A percentile compares a stretch with the other conserved stretches of the same genome.
phyloP scores from a whole-genome alignment of 2,113 vertebrate species.

The Onychorhynchus coronatus region DNA sequence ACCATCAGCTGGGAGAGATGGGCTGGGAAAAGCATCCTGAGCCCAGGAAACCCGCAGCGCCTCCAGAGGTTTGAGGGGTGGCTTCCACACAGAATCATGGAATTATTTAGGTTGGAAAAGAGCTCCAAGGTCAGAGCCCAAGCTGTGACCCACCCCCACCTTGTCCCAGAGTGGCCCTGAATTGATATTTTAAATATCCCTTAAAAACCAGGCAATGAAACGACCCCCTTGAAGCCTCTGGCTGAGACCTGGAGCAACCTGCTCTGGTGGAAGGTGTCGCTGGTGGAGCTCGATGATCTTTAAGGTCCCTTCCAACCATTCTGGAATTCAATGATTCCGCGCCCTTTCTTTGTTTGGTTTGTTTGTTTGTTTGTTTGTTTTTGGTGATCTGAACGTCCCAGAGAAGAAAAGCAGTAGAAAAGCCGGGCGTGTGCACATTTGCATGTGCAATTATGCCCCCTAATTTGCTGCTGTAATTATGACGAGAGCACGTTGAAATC shows the following conservation, averaged over 20 bases:
- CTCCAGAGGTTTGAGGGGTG: not conserved
- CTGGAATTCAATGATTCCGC: fast-evolving
- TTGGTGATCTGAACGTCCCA: not conserved
- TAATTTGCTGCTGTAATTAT: not conserved
- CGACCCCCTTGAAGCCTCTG: not conserved
- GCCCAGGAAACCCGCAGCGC: not conserved
- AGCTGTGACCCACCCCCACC: not conserved
- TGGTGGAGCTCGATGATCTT: not conserved
- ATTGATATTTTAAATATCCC: not conserved
- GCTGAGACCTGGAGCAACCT: not conserved
- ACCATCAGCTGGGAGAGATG: not conserved
- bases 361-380: too few species aligned
- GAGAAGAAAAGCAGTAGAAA: not conserved
- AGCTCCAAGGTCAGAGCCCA: not conserved
- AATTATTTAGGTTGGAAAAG: not conserved
- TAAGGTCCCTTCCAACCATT: not conserved
- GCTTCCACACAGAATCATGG: not conserved
- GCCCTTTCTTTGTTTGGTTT: fast-evolving
- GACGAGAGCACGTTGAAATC: not conserved
- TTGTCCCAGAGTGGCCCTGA: not conserved
- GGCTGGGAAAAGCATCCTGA: not conserved
- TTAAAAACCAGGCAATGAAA: not conserved
- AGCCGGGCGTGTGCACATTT: not conserved
- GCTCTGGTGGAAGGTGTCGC: fast-evolving
- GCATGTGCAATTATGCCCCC: not conserved